Conservation (phyloP, 2,113 vertebrate genomes). For the Sphaerodactylus townsendi region DNA sequence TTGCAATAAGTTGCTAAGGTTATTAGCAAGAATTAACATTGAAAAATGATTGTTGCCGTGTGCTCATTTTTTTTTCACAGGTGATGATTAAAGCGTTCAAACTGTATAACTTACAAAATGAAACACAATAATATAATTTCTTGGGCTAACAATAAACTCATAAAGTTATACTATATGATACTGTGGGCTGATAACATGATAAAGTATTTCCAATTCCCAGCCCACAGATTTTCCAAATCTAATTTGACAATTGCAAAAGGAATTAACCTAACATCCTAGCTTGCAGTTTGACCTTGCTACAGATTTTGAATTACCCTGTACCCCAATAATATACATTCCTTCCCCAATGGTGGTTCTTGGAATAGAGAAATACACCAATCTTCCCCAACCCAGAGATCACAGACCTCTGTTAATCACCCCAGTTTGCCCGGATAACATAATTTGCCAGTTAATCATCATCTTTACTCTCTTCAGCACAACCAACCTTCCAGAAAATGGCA, state of each 20-base stretch:
- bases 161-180: background rate
- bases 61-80: background rate
- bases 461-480: conserved; percentile 77
- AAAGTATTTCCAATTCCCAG: background rate
- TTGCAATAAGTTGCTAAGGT: background rate
- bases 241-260: conserved; percentile 27
- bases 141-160: background rate
- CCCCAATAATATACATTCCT: conserved; percentile 76
- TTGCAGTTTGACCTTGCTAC: conserved; percentile 52
- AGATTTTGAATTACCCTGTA: conserved; percentile 67
- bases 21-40: background rate
- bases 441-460: conserved; percentile 76
- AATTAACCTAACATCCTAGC: conserved; percentile 43
- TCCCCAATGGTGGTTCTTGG: conserved; percentile 79
- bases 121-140: background rate
- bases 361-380: conserved; percentile 76
- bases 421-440: conserved; percentile 71
- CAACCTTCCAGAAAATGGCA: conserved; percentile 80
- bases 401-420: conserved; percentile 73
- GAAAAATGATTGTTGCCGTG: background rate
- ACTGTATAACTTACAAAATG: background rate
- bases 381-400: conserved; percentile 70
- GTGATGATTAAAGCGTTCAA: background rate
- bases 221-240: background rate
- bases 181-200: background rate